These are phyloP conservation scores for Embidobia sp. DNA, from an alignment of 2,888 invertebrate species.

Conservation along the genomic window DNA sequence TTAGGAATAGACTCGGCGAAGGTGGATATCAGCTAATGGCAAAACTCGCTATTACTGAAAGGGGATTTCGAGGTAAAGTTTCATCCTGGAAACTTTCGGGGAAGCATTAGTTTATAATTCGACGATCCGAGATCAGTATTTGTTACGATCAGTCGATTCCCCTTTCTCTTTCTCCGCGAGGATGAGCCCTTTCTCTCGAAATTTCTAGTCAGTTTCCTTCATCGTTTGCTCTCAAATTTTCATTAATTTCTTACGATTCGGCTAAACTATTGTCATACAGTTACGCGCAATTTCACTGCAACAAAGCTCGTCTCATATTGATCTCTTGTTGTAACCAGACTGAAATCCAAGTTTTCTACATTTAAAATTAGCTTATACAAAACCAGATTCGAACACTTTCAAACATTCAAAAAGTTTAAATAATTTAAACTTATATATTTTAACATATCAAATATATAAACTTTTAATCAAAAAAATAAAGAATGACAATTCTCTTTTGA, in stretches of 20 bases:
- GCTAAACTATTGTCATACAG: constrained; percentile 77
- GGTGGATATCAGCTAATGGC: constrained; percentile 53
- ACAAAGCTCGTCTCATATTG: too few relatives aligned
- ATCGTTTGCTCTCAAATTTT: constrained; percentile 72
- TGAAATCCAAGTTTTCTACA: too few relatives aligned
- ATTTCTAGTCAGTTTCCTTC: constrained; percentile 66
- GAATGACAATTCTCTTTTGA: too few relatives aligned
- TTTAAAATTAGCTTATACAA: too few relatives aligned
- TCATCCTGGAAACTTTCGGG: constrained; percentile 74
- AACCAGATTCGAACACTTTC: too few relatives aligned
- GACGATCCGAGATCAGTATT: constrained; percentile 80
- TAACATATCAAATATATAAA: too few relatives aligned
- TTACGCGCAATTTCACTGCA: constrained; percentile 78
- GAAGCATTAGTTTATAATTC: constrained; percentile 81
- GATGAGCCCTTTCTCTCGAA: constrained; percentile 67
- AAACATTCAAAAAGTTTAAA: too few relatives aligned
- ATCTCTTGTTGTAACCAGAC: too few relatives aligned
- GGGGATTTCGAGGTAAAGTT: constrained; percentile 70
- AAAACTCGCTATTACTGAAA: constrained; percentile 55
- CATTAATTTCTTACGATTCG: constrained; percentile 78
- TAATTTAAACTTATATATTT: too few relatives aligned
- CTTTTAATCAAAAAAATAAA: too few relatives aligned
- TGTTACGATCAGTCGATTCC: constrained; percentile 80
- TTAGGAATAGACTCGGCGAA: constrained; percentile 46
- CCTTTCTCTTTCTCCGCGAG: constrained; percentile 54